Conservation (phyloP, 2,797 vertebrate species). For the Pangasius krempfi region DNA sequence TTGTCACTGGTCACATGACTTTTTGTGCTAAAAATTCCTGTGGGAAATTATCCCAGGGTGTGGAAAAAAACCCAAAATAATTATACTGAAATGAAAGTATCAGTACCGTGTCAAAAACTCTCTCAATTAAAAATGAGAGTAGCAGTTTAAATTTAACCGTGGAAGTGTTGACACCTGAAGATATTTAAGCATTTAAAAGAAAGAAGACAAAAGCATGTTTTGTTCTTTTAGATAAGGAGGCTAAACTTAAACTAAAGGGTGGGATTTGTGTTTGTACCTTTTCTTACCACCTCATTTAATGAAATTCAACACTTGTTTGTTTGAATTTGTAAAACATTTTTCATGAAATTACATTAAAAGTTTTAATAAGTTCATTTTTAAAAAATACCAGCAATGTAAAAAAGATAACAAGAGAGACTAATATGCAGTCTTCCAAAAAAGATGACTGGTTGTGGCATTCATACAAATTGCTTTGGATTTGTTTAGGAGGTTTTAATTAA, state of each 20-base stretch:
- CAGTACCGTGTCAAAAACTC: not conserved
- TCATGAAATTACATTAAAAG: not conserved
- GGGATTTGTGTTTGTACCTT: not conserved
- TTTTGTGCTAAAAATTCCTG: not conserved
- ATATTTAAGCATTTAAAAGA: not conserved
- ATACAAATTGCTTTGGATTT: not conserved
- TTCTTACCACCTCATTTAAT: not conserved
- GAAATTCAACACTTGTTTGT: not conserved
- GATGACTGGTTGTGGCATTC: not conserved
- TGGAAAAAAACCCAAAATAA: not conserved
- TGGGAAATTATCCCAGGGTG: not conserved
- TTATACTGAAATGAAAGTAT: not conserved
- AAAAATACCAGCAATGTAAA: not conserved
- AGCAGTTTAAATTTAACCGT: not conserved
- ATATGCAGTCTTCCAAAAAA: not conserved
- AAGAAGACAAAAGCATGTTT: not conserved
- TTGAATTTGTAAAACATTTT: not conserved
- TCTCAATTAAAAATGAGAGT: not conserved
- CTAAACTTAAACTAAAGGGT: not conserved
- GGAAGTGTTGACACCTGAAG: not conserved
- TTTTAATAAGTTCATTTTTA: not conserved
- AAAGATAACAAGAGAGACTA: not conserved
- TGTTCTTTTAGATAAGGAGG: not conserved
- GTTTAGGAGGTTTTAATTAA: not conserved
- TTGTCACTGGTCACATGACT: not conserved